A percentile compares a stretch with the other conserved stretches of the same genome.
Conservation (phyloP, 30 jellyfish, hydroid and myxozoan genomes). For the Nemopilema nomurai region DNA sequence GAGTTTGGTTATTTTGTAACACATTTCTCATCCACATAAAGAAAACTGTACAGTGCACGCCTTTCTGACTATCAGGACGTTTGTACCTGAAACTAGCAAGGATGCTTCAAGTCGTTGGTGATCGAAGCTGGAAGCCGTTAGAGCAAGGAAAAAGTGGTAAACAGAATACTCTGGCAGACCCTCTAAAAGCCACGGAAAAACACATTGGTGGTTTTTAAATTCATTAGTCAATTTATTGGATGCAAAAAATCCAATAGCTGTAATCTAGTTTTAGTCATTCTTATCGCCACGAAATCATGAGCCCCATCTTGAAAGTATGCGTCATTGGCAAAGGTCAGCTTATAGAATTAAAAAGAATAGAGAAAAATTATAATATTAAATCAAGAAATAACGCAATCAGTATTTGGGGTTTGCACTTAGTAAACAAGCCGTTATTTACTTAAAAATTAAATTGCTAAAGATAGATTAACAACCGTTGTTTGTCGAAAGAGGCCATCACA, state of each 20-base stretch:
- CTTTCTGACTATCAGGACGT: no score
- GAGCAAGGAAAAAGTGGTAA: background rate
- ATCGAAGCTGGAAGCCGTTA: background rate
- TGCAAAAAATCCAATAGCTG: conserved; percentile 25
- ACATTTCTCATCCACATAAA: no score
- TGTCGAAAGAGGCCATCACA: background rate
- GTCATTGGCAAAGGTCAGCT: conserved; percentile 25
- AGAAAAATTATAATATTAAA: background rate
- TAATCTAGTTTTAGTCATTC: conserved; percentile 15
- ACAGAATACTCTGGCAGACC: background rate
- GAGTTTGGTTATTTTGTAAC: no score
- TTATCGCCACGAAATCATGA: conserved; percentile 20
- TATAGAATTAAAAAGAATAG: conserved; percentile 4
- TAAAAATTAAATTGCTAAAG: background rate
- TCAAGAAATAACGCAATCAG: background rate
- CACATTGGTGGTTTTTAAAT: conserved; percentile 40
- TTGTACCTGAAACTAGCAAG: no score
- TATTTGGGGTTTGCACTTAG: background rate
- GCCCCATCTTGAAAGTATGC: conserved; percentile 26
- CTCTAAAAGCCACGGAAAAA: conserved; percentile 1
- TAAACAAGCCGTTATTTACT: background rate
- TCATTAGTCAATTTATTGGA: conserved; percentile 9
- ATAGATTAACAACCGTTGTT: background rate
- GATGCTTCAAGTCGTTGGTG: no score
- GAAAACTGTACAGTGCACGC: no score